These are phyloP conservation scores for Drosophila nannoptera DNA, from an alignment of 1,140 invertebrate genomes.

Conservation along the genomic window DNA sequence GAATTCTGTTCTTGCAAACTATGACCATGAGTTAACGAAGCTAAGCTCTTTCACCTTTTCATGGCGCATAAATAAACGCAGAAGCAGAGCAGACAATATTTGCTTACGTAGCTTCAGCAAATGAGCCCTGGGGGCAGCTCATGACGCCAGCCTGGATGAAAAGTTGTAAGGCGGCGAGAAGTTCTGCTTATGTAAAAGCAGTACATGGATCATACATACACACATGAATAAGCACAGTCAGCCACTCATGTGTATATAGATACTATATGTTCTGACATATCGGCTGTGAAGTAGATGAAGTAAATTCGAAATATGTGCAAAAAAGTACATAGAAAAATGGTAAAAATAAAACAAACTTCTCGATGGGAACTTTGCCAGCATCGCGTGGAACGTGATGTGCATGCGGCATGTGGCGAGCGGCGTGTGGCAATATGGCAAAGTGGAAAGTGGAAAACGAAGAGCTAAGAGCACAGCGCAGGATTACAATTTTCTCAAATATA, in stretches of 20 bases:
- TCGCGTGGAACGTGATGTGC: constrained; percentile 64
- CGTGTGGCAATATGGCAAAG: constrained; percentile 19
- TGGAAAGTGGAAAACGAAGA: constrained; percentile 18
- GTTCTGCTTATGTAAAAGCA: background rate
- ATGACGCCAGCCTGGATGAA: too few species aligned
- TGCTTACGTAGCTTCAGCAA: too few species aligned
- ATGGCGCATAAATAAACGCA: too few species aligned
- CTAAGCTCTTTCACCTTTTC: too few species aligned
- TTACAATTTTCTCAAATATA: constrained; percentile 46
- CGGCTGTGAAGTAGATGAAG: constrained; percentile 40
- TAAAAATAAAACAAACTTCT: constrained; percentile 31
- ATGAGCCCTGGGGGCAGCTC: too few species aligned
- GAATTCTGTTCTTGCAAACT: too few species aligned
- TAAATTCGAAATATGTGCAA: constrained; percentile 65
- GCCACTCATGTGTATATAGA: background rate
- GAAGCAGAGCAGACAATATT: too few species aligned
- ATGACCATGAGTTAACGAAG: too few species aligned
- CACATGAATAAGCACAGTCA: background rate
- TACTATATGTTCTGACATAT: constrained; percentile 28
- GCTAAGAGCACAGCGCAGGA: constrained; percentile 38
- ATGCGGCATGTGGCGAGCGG: constrained; percentile 38
- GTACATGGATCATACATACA: constrained; percentile 14
- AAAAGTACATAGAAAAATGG: constrained; percentile 66
- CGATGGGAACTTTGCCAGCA: constrained; percentile 57
- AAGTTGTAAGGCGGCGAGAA: too few species aligned